Evolutionary conservation across 92 coral and sea anemone genomes (phyloP), one percentile per base, ranked within the genome.

Genomic region (Umimayanthus kanabou): DNA sequence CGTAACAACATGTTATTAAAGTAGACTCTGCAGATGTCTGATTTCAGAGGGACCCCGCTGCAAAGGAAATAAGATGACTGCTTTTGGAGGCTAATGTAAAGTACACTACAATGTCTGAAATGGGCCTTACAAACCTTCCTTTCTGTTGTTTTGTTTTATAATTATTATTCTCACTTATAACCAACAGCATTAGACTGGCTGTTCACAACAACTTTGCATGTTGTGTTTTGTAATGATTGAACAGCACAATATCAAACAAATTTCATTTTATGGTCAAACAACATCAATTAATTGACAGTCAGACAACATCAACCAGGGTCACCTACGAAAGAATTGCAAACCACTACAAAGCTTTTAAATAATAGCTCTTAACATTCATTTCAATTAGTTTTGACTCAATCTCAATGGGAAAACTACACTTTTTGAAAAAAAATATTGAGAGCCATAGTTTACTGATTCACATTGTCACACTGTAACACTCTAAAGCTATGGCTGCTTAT

Each of bases 91-190:
- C 45, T 73, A 18, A 73, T 73, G 37, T 73, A 49, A 30, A 33
- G 77, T 73, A 73, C 45, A 73, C n/a, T n/a, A n/a, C n/a, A n/a
- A 50, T 37, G 50, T 37, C 78, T 73, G 49, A 73, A 73, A 73
- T 73, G 50, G 78, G 78, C 26, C 78, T 73, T 37, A 73, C 78
- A 73, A 73, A 73, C 49, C 39, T 73, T 73, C 78, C 49, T 33
- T 73, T 73, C 78, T 28, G 49, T 73, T 73, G 78, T 73, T 73
- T 73, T 73, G 78, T 73, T 73, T 73, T 73, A 33, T 73, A 4
- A 22, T 73, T 30, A 30, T 16, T 13, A 30, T 73, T 33, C n/a
- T 22, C 45, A 37, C 78, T 13, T 73, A 28, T 11, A 37, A 73
- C 78, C 26, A 72, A 72, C 76, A 33, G 78, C 78, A 9, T 45